Evolutionary conservation across 2,797 vertebrate species (phyloP).

Genomic region (Eulemur coronatus): DNA sequence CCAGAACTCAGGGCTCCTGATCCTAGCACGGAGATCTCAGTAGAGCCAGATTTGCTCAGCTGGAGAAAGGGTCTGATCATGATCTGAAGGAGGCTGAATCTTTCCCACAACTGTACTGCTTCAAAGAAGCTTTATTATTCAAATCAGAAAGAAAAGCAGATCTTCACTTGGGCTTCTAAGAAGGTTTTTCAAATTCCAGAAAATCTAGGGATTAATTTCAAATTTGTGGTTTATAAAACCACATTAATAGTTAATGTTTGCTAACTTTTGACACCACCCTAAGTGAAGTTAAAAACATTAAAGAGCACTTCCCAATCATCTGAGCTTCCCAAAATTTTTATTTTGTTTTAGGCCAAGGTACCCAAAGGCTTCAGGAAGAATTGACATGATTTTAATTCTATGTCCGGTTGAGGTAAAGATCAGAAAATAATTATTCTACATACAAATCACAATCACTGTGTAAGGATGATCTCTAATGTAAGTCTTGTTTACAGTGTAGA

Average conservation of each 20-base stretch:
- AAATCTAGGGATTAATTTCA: neutral
- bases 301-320: neutral
- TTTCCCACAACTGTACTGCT: neutral
- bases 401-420: neutral
- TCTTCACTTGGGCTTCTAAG: neutral
- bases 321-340: neutral
- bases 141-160: slow-evolving; percentile 12
- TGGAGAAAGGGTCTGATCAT: neutral
- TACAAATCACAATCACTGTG: neutral
- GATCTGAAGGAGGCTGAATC: neutral
- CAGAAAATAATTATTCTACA: neutral
- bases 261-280: neutral
- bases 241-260: neutral
- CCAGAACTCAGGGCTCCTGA: neutral
- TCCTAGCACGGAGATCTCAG: neutral
- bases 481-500: neutral
- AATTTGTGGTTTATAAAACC: neutral
- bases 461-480: neutral
- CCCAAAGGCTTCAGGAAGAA: neutral
- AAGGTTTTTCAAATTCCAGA: neutral
- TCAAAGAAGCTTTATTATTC: neutral
- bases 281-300: neutral
- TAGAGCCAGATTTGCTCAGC: neutral
- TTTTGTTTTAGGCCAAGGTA: neutral
- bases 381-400: neutral